A percentile compares a stretch with the other conserved stretches of the same genome.
Conservation (phyloP, 2,113 vertebrate species). For the Ascaphus truei region DNA sequence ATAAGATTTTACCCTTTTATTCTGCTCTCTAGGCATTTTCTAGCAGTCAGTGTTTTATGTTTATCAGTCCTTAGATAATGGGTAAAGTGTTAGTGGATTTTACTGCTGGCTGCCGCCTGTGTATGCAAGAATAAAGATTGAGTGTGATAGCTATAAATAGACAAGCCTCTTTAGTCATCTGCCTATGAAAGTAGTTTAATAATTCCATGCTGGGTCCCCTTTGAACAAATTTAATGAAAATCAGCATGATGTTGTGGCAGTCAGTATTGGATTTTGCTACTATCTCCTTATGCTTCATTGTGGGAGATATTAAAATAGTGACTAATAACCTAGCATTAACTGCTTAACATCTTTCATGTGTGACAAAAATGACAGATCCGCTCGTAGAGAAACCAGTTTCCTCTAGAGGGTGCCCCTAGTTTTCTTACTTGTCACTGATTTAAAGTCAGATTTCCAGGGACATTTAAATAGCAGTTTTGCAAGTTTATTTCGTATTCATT, state of each 20-base stretch:
- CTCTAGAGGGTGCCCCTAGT: slow-evolving; percentile 49
- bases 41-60: slow-evolving; percentile 17
- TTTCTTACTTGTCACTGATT: slow-evolving; percentile 41
- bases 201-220: slow-evolving; percentile 64
- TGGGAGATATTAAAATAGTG: slow-evolving; percentile 65
- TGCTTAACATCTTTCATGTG: slow-evolving; percentile 40
- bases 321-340: slow-evolving; percentile 59
- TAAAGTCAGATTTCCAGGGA: slow-evolving; percentile 11
- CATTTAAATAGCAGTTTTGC: slow-evolving; percentile 41
- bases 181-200: slow-evolving; percentile 60
- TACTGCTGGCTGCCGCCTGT: neutral
- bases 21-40: slow-evolving; percentile 15
- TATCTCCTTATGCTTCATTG: slow-evolving; percentile 52
- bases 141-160: slow-evolving; percentile 59
- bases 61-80: slow-evolving; percentile 7
- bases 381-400: slow-evolving; percentile 39
- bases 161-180: slow-evolving; percentile 57
- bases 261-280: slow-evolving; percentile 54
- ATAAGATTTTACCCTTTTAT: slow-evolving; percentile 5
- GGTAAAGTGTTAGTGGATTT: neutral
- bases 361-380: slow-evolving; percentile 35
- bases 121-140: slow-evolving; percentile 42
- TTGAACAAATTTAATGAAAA: slow-evolving; percentile 74
- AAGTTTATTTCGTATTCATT: slow-evolving; percentile 44
- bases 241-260: slow-evolving; percentile 59